phyloP scores from a whole-genome alignment of 2,113 vertebrate species.

The Fregata magnificens region DNA sequence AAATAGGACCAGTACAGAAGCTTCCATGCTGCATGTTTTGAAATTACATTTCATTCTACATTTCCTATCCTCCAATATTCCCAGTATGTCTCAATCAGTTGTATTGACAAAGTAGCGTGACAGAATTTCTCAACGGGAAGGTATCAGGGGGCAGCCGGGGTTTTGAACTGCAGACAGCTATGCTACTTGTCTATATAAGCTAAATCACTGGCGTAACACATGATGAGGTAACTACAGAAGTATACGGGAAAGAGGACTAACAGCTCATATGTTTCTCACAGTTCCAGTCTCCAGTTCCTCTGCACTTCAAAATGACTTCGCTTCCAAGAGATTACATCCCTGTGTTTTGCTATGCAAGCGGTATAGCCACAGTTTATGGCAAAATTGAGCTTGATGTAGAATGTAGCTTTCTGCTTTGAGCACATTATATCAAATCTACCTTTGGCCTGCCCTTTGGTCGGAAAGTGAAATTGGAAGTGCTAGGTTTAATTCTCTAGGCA shows the following conservation, averaged over 20 bases:
- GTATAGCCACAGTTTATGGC: neutral
- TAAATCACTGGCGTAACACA: neutral
- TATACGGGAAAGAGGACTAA: neutral
- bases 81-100: neutral
- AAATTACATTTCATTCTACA: neutral
- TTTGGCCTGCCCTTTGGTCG: neutral
- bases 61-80: neutral
- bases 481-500: neutral
- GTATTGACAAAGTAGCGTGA: neutral
- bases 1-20: neutral
- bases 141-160: neutral
- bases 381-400: neutral
- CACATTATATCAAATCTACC: neutral
- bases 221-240: neutral
- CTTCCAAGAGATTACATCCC: neutral
- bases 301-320: neutral
- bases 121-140: neutral
- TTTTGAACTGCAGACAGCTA: neutral
- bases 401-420: neutral
- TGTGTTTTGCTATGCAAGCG: neutral
- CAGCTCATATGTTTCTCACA: neutral
- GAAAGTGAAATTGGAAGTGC: neutral
- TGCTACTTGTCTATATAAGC: neutral
- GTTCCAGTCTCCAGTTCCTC: neutral
- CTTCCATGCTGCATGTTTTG: neutral